phyloP scores from a whole-genome alignment of 2,888 invertebrate species.

The Andrena hattorfiana region DNA sequence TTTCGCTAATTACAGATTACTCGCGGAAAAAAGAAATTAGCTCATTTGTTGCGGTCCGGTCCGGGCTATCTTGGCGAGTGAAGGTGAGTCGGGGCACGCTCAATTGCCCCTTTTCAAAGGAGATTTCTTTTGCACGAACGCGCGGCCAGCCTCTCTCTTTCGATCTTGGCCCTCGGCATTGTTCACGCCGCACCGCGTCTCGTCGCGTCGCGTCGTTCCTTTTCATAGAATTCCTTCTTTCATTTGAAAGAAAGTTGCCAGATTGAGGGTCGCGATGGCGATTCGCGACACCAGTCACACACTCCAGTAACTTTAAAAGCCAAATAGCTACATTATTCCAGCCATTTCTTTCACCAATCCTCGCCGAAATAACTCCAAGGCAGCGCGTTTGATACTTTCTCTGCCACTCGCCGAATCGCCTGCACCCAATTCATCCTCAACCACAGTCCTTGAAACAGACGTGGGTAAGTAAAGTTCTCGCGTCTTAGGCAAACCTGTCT shows the following conservation, averaged over 20 bases:
- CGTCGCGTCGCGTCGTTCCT: conserved; percentile 1
- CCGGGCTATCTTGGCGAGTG: not conserved
- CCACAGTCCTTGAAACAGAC: not conserved
- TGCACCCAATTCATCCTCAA: not conserved
- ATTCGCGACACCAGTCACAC: not conserved
- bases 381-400: not conserved
- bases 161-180: conserved; percentile 35
- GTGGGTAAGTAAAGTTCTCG: not conserved
- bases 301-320: conserved; percentile 6
- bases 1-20: conserved; percentile 15
- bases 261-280: not conserved
- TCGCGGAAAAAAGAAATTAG: conserved; percentile 8
- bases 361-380: conserved; percentile 17
- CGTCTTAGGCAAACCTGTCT: not conserved
- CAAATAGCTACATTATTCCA: conserved; percentile 12
- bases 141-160: conserved; percentile 11
- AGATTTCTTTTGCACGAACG: conserved; percentile 25
- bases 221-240: conserved; percentile 22
- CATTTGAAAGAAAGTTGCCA: conserved; percentile 30
- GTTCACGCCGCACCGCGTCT: conserved; percentile 24
- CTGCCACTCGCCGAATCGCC: not conserved
- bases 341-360: conserved; percentile 1
- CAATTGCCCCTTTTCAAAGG: conserved; percentile 43
- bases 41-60: not conserved
- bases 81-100: conserved; percentile 11